Percentiles rank a stretch among this genome's conserved stretches.
These are phyloP conservation scores for Oxytorus armatus DNA, from an alignment of 2,888 invertebrate species.

Conservation along the genomic window DNA sequence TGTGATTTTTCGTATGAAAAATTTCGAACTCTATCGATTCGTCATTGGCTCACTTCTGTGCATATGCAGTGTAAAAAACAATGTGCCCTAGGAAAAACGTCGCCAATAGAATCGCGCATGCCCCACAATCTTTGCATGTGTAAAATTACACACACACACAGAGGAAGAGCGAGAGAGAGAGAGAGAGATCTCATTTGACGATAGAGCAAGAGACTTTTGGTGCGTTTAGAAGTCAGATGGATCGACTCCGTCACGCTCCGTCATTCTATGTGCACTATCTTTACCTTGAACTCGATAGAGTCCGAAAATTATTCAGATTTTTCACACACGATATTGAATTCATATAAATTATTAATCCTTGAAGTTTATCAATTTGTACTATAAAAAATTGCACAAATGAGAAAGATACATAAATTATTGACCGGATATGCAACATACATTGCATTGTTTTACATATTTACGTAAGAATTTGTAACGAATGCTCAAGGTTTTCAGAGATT, in stretches of 20 bases:
- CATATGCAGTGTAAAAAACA: neutral
- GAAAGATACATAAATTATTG: too few species aligned
- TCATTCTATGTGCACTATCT: neutral
- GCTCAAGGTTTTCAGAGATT: too few species aligned
- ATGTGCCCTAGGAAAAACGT: conserved; percentile 16
- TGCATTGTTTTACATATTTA: too few species aligned
- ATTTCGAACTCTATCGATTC: conserved; percentile 65
- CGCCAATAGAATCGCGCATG: conserved; percentile 45
- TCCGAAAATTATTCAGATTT: conserved; percentile 10
- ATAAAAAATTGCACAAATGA: too few species aligned
- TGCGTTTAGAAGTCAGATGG: neutral
- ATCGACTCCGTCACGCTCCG: conserved; percentile 40
- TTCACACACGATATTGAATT: neutral
- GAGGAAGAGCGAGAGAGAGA: too few species aligned
- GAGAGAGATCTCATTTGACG: neutral
- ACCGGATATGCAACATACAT: too few species aligned
- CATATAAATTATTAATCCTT: too few species aligned
- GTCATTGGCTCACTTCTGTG: conserved; percentile 59
- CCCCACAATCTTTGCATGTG: neutral
- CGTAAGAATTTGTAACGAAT: too few species aligned
- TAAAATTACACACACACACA: neutral
- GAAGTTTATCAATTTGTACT: too few species aligned
- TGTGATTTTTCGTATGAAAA: conserved; percentile 42
- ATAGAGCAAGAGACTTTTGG: neutral
- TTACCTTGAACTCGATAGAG: conserved; percentile 55